Evolutionary conservation across 2,888 invertebrate genomes (phyloP).

Genomic region (Cheiracanthium punctorium): DNA sequence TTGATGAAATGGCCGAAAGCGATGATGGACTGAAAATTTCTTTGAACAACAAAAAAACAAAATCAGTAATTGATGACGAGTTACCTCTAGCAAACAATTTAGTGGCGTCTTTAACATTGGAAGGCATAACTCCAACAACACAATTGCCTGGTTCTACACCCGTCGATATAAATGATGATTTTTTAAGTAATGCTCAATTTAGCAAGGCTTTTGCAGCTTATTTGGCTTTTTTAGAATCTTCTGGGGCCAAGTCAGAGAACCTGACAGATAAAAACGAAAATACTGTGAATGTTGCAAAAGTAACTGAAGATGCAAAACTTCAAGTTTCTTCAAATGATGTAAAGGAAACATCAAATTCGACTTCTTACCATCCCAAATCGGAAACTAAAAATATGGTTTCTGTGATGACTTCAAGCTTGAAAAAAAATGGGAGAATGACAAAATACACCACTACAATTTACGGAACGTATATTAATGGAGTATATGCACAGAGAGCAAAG

Average conservation of each 20-base stretch:
- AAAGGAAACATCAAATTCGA: background rate
- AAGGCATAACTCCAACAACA: background rate
- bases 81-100: constrained; percentile 9
- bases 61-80: constrained; percentile 6
- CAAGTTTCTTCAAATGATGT: constrained; percentile 4
- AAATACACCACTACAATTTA: constrained; percentile 71
- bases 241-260: background rate
- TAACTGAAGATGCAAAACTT: constrained; percentile 5
- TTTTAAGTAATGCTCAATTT: constrained; percentile 54
- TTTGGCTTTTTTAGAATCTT: constrained; percentile 42
- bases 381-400: constrained; percentile 48
- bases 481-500: constrained; percentile 72
- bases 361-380: background rate
- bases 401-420: constrained; percentile 32
- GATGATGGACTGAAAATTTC: background rate
- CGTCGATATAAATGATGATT: constrained; percentile 12
- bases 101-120: background rate
- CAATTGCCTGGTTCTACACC: background rate
- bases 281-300: background rate
- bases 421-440: constrained; percentile 55
- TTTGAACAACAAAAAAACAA: background rate
- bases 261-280: background rate
- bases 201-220: constrained; percentile 64
- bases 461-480: constrained; percentile 71
- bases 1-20: background rate